Evolutionary conservation across 1,140 invertebrate genomes (phyloP), one percentile per base, ranked within the genome.

Genomic region (Drosophila mauritiana): DNA sequence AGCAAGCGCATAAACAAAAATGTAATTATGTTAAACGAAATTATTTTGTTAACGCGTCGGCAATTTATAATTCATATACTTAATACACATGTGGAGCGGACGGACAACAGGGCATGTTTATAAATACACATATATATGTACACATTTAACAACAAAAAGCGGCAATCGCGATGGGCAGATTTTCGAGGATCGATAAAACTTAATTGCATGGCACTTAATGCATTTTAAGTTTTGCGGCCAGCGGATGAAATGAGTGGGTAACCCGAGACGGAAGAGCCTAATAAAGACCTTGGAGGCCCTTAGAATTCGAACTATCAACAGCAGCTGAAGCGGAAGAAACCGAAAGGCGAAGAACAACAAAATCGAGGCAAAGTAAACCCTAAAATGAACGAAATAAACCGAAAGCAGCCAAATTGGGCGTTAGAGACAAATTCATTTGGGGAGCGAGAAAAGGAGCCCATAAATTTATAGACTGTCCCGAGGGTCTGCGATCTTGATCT

Each of bases 361-460:
- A 20, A 22, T 31, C 2, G 31, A 31, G 7, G 27, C 15, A 40
- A 53, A 25, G 10, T 20, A 78, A 42, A 52, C 37, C 37, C 13
- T 68, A 25, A 55, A 13, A 46, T 17, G 34, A 55, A 75, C 43
- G 8, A 31, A 8, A 31, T 8, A 31, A 31, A 31, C 68, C 61
- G 36, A 79, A 59, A 56, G 40, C 45, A 56, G 40, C 45, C 62
- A 64, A 62, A 64, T 74, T 73, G 88, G 88, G 86, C 82, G 82
- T 90, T 90, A 90, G 88, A 90, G 88, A 90, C 88, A 90, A 91
- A 90, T 90, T 90, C 79, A 90, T 91, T 88, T 90, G 75, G 82
- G 69, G 53, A 53, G 53, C 52, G 10, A 22, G 5, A 15, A 64
- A 40, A 15, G 39, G 20, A 80, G 84, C 73, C 84, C 76, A 83